phyloP scores from a whole-genome alignment of 2,888 invertebrate species.

The Epiblema foenella region DNA sequence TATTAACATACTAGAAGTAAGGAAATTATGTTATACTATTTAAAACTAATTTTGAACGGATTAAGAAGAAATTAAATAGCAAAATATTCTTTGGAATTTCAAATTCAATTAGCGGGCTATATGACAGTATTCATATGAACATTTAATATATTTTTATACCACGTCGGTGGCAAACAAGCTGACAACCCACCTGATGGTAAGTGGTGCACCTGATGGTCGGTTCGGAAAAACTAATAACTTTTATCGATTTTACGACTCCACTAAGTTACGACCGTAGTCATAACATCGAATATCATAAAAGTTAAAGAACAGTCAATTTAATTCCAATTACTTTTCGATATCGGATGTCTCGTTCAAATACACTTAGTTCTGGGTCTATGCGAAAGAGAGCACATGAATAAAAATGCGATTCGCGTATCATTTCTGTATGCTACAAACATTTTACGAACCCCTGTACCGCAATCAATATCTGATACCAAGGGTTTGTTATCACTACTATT shows the following conservation, averaged over 20 bases:
- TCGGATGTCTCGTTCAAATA: neutral
- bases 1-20: no score
- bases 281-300: conserved; percentile 10
- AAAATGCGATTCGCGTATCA: neutral
- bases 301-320: neutral
- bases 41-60: no score
- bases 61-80: neutral
- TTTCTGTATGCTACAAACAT: neutral
- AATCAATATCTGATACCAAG: conserved; percentile 10
- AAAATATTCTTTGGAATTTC: neutral
- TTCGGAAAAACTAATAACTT: conserved; percentile 2
- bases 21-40: no score
- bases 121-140: neutral
- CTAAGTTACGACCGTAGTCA: neutral
- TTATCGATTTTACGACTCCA: conserved; percentile 8
- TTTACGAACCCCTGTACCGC: neutral
- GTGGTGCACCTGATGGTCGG: no score
- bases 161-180: no score
- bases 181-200: no score
- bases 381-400: neutral
- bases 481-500: conserved; percentile 15
- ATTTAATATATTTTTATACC: neutral
- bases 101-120: no score
- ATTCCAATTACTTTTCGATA: neutral
- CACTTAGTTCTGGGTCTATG: neutral